phyloP scores from a whole-genome alignment of 2,888 invertebrate species.

The Keiferia lycopersicella region DNA sequence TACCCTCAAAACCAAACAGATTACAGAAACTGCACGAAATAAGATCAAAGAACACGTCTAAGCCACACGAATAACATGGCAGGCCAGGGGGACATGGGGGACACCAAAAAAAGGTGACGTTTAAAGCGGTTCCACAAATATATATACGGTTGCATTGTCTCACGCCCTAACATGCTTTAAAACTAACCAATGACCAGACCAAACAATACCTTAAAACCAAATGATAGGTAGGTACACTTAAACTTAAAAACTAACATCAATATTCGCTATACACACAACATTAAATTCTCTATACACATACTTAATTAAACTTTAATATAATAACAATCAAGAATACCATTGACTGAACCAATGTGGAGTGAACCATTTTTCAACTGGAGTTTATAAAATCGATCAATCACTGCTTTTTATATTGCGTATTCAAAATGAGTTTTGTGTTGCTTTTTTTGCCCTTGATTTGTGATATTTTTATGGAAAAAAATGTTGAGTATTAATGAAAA shows the following conservation, averaged over 20 bases:
- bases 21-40: neutral
- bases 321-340: neutral
- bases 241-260: conserved; percentile 12
- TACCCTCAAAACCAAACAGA: neutral
- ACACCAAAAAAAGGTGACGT: conserved; percentile 19
- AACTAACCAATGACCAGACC: conserved; percentile 35
- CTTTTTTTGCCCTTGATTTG: neutral
- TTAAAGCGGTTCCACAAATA: conserved; percentile 27
- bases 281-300: conserved; percentile 21
- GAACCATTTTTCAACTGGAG: neutral
- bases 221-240: too few species aligned
- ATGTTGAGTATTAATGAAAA: neutral
- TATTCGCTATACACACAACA: conserved; percentile 24
- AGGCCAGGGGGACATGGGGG: conserved; percentile 31
- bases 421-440: too few species aligned
- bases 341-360: neutral
- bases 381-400: too few species aligned
- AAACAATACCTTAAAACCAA: conserved; percentile 11
- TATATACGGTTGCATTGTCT: conserved; percentile 66
- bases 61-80: conserved; percentile 26
- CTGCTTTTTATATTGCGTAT: too few species aligned
- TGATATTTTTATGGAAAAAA: neutral
- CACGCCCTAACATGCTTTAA: conserved; percentile 53
- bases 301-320: conserved; percentile 1
- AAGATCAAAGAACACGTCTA: conserved; percentile 28